Evolutionary conservation across 2,797 vertebrate species (phyloP).

Genomic region (Remorina albescens): DNA sequence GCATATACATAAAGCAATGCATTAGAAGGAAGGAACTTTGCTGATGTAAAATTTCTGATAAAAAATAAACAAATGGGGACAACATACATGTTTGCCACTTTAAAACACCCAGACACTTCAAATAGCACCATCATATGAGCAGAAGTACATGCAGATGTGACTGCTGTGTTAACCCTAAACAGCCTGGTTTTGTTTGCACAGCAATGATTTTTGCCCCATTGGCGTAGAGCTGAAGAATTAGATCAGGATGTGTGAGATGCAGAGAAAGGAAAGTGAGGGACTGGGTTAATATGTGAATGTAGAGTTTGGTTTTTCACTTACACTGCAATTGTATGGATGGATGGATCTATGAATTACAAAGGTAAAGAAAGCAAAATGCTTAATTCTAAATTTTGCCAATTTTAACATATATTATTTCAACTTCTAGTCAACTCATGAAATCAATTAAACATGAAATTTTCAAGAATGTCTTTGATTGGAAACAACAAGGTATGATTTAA

Average conservation of each 20-base stretch:
- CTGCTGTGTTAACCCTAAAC: not conserved
- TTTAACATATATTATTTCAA: not conserved
- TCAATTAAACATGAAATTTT: not conserved
- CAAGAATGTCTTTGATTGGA: not conserved
- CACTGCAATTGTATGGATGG: slow-evolving; percentile 20
- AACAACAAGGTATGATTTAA: too few relatives aligned
- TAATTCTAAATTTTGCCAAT: not conserved
- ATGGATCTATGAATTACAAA: not conserved
- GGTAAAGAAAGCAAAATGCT: not conserved
- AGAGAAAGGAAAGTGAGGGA: not conserved
- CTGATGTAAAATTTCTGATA: slow-evolving; percentile 52
- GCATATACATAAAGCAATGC: slow-evolving; percentile 33
- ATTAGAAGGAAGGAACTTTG: slow-evolving; percentile 42
- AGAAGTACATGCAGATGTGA: slow-evolving; percentile 6
- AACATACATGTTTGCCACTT: slow-evolving; percentile 43
- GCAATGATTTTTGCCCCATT: slow-evolving; percentile 54
- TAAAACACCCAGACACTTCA: slow-evolving; percentile 41
- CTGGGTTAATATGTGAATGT: not conserved
- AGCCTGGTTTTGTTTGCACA: slow-evolving; percentile 55
- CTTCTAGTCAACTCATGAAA: not conserved
- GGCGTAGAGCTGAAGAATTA: not conserved
- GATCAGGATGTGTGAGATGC: not conserved
- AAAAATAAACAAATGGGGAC: slow-evolving; percentile 59
- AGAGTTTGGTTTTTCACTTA: slow-evolving; percentile 15
- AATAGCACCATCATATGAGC: slow-evolving; percentile 49